Evolutionary conservation across 1,140 invertebrate genomes (phyloP).

Genomic region (Nautilus pompilius): DNA sequence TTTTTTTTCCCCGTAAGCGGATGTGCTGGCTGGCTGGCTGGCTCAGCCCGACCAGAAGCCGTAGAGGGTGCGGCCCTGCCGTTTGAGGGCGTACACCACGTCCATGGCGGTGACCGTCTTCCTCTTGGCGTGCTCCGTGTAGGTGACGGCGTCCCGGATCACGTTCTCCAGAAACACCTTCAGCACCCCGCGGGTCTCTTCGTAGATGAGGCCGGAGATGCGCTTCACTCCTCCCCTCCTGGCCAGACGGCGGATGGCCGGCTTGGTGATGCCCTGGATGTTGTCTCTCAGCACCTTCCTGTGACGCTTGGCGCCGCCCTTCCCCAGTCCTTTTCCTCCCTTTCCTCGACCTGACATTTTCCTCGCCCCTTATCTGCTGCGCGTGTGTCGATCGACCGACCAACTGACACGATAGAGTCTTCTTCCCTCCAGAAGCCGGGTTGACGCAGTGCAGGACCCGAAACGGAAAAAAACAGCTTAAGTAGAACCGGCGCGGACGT

Average conservation of each 20-base stretch:
- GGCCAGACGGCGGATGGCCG: constrained; percentile 66
- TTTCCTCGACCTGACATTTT: constrained; percentile 50
- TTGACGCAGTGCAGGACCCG: too few relatives aligned
- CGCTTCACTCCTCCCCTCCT: constrained; percentile 73
- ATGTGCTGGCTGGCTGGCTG: neutral
- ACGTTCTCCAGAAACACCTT: neutral
- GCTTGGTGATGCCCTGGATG: constrained; percentile 72
- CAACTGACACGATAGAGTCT: too few relatives aligned
- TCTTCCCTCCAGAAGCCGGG: too few relatives aligned
- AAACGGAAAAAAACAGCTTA: too few relatives aligned
- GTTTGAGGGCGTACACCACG: constrained; percentile 76
- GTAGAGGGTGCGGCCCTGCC: constrained; percentile 72
- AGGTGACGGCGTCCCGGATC: constrained; percentile 72
- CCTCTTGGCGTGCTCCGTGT: constrained; percentile 78
- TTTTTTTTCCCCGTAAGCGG: too few relatives aligned
- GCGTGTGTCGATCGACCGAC: too few relatives aligned
- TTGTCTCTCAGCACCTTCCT: constrained; percentile 64
- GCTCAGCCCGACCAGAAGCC: constrained; percentile 64
- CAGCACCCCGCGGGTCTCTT: neutral
- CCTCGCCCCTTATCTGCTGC: too few relatives aligned
- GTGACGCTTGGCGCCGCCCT: constrained; percentile 49
- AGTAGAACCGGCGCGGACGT: too few relatives aligned
- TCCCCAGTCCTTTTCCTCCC: constrained; percentile 48
- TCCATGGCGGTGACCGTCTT: constrained; percentile 85
- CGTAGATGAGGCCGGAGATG: constrained; percentile 68